Conservation (phyloP, 2,113 vertebrate species). For the Puffinus mauretanicus region DNA sequence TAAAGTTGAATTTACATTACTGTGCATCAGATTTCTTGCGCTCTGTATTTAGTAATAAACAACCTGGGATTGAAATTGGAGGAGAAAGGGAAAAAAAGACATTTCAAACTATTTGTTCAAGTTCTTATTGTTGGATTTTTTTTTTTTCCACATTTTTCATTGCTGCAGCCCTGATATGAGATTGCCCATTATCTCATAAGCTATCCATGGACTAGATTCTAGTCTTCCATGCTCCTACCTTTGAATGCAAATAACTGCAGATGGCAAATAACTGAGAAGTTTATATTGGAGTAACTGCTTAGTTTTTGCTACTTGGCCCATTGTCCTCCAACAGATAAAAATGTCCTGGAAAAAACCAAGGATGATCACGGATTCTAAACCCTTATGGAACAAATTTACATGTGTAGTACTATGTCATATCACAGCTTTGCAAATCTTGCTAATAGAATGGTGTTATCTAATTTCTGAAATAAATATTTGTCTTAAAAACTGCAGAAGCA, state of each 20-base stretch:
- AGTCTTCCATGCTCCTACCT: neutral
- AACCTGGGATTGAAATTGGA: neutral
- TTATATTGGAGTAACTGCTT: conserved; percentile 43
- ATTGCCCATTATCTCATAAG: conserved; percentile 42
- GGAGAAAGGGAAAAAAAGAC: neutral
- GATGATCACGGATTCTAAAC: neutral
- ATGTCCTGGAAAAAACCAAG: neutral
- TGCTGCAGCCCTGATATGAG: conserved; percentile 12
- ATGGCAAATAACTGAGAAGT: neutral
- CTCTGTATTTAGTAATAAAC: conserved; percentile 59
- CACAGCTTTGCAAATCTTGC: neutral
- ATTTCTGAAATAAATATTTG: neutral
- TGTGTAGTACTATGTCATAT: neutral
- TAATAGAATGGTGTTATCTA: neutral
- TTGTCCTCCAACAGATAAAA: conserved; percentile 51
- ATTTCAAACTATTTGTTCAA: conserved; percentile 18
- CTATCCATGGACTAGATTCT: conserved; percentile 35
- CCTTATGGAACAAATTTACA: neutral
- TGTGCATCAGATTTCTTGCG: conserved; percentile 43
- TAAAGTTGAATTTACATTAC: conserved; percentile 49
- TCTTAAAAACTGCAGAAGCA: neutral
- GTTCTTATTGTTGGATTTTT: neutral
- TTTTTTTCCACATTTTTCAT: neutral
- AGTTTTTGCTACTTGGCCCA: conserved; percentile 46
- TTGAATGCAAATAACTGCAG: neutral